These are phyloP conservation scores for Troides helena DNA, from an alignment of 2,888 invertebrate species.

Conservation along the genomic window DNA sequence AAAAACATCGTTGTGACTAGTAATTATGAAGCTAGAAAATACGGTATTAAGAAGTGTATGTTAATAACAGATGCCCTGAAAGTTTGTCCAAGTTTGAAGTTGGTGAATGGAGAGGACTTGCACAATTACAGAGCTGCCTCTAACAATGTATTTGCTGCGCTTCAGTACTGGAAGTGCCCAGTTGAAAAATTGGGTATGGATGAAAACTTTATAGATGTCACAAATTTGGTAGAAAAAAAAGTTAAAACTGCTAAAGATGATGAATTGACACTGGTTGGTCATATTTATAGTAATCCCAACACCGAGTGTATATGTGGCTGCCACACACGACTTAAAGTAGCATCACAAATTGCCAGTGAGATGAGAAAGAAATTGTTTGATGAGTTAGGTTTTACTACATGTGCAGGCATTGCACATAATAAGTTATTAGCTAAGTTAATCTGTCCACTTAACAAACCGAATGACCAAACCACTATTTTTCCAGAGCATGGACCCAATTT, in stretches of 20 bases:
- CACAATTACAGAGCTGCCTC: slow-evolving; percentile 89
- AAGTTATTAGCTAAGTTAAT: slow-evolving; percentile 90
- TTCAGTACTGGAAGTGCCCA: slow-evolving; percentile 85
- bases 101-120: slow-evolving; percentile 91
- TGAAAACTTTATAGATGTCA: slow-evolving; percentile 91
- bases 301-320: slow-evolving; percentile 88
- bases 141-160: slow-evolving; percentile 85
- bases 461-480: slow-evolving; percentile 89
- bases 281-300: slow-evolving; percentile 78
- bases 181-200: slow-evolving; percentile 92
- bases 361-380: slow-evolving; percentile 85
- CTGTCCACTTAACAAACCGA: slow-evolving; percentile 87
- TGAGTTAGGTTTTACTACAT: slow-evolving; percentile 87
- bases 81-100: slow-evolving; percentile 86
- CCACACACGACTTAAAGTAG: slow-evolving; percentile 83
- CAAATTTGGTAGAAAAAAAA: slow-evolving; percentile 81
- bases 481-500: slow-evolving; percentile 84
- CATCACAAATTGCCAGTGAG: slow-evolving; percentile 87
- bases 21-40: slow-evolving; percentile 89
- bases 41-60: slow-evolving; percentile 90
- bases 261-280: slow-evolving; percentile 72
- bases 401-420: slow-evolving; percentile 91
- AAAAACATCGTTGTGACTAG: slow-evolving; percentile 91
- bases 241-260: slow-evolving; percentile 62
- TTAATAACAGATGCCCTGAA: slow-evolving; percentile 85